Base-by-base conservation (phyloP, 2,888 invertebrate genomes). In the Drosophila merina region DNA sequence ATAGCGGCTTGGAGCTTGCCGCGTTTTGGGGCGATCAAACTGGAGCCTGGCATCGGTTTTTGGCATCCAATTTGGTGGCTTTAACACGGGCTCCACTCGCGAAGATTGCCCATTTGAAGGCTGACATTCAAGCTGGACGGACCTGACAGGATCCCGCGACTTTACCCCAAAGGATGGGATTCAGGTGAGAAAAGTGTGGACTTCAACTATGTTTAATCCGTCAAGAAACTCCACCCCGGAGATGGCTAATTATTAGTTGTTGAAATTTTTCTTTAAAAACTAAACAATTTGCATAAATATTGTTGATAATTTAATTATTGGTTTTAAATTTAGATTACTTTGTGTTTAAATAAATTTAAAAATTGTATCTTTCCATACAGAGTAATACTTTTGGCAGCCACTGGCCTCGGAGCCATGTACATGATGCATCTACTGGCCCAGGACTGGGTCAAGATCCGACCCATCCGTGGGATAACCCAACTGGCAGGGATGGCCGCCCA, bases 351-450 rank as follows among this genome's bases (percentile, higher is more conserved):
- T 12, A 12, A 26, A n/a, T 8, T 28, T 8, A 5, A 14, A 12
- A 28, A 47, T 40, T 40, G 2, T 7, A n/a, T 40, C 2, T 38
- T 14, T n/a, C 1, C 7, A 6, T 14, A 36, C 47, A 91, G 91
- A 68, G 47, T 91, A 7, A 20, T 91, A 25, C 31, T 93, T 1
- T 67, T 93, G 36, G 91, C 90, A 25, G 91, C 86, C 9, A 91
- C 92, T 88, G 93, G 93, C 1, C 79, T 93, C 5, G 92, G 90
- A 7, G 93, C 93, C 2, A 80, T 93, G 85, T 93, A 92, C 70
- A 91, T 93, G 90, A 81, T 93, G 74, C 93, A 93, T 86, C 76
- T 92, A 44, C 79, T 93, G 40, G 93, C 93, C 0, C 91, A 92
- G 78, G 93, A 93, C 72, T 93, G 91, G 86, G 92, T 90, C 72